phyloP scores from a whole-genome alignment of 2,888 invertebrate genomes.

The Lumbricus terrestris region DNA sequence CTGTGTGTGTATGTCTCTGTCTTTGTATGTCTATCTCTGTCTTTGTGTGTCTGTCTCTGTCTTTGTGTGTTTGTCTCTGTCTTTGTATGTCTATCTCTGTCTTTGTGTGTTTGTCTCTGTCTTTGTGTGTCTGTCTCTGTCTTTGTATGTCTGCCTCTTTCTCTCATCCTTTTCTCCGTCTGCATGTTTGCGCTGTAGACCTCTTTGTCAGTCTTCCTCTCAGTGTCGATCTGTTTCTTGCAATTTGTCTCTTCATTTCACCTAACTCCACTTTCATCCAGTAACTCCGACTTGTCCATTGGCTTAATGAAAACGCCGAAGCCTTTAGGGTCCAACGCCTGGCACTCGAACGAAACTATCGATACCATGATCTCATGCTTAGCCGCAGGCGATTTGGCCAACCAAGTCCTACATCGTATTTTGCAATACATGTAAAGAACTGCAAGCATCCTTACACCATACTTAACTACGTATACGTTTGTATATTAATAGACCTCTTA shows the following conservation, averaged over 20 bases:
- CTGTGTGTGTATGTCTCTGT: no score
- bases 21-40: no score
- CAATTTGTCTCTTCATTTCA: slow-evolving; percentile 3
- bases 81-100: no score
- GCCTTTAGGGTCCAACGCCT: not conserved
- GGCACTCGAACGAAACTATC: not conserved
- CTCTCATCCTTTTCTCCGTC: not conserved
- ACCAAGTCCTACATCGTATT: not conserved
- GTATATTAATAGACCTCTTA: not conserved
- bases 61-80: no score
- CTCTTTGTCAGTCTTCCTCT: not conserved
- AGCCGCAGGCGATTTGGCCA: not conserved
- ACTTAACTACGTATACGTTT: not conserved
- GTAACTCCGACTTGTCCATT: not conserved
- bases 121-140: no score
- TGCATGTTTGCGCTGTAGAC: no score
- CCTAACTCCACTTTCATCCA: not conserved
- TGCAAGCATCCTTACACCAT: not conserved
- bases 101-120: no score
- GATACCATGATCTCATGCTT: not conserved
- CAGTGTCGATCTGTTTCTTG: not conserved
- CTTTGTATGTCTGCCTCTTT: no score
- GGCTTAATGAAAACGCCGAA: not conserved
- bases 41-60: no score
- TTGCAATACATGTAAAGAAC: not conserved